These are phyloP conservation scores for Sebastes schlegelii DNA, from an alignment of 2,113 vertebrate species.

Conservation along the genomic window DNA sequence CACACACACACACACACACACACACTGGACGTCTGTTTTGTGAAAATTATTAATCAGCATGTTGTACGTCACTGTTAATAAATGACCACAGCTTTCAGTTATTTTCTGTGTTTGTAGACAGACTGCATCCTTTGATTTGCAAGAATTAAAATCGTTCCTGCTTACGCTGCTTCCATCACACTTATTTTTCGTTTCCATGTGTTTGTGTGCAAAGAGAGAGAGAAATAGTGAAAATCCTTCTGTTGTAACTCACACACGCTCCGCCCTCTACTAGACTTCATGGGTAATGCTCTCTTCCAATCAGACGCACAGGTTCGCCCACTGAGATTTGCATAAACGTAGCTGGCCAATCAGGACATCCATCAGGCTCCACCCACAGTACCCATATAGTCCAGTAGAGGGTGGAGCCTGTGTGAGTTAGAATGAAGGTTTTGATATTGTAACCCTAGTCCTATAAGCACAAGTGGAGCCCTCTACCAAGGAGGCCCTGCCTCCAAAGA, in stretches of 20 bases:
- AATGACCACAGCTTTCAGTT: slow-evolving; percentile 5
- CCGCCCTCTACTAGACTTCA: too few species aligned
- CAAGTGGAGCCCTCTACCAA: too few species aligned
- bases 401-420: background rate
- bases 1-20: background rate
- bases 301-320: too few species aligned
- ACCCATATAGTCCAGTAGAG: too few species aligned
- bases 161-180: background rate
- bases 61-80: slow-evolving; percentile 47
- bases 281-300: too few species aligned
- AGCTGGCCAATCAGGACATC: too few species aligned
- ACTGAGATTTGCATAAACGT: too few species aligned
- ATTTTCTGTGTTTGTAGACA: slow-evolving; percentile 26
- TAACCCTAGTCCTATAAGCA: too few species aligned
- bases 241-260: background rate
- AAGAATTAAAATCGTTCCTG: slow-evolving; percentile 33
- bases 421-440: too few species aligned
- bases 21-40: slow-evolving; percentile 41
- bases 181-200: background rate
- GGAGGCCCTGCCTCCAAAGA: too few species aligned
- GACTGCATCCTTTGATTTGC: slow-evolving; percentile 31
- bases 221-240: background rate
- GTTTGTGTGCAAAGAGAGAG: background rate
- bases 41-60: slow-evolving; percentile 54
- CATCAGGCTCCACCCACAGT: too few species aligned